Base-by-base conservation (phyloP, 2,113 vertebrate genomes). In the Urocitellus parryii region DNA sequence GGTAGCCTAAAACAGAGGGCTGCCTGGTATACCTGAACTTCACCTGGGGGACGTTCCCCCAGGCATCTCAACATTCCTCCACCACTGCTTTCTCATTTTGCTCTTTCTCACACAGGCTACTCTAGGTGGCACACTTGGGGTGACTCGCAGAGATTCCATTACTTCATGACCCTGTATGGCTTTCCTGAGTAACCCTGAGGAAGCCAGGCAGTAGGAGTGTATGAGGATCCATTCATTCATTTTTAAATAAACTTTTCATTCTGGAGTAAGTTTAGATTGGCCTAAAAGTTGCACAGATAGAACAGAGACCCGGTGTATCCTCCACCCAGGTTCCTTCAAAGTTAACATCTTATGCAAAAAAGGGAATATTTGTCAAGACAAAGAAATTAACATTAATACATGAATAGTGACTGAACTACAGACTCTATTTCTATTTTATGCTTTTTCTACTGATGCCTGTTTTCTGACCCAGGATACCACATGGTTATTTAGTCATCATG, bases 221-320 rank as follows among this genome's bases (percentile, higher is more conserved):
- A 72, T 61, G 56, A 24, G 16, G 53, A 88, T 39, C 82, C 42
- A 58, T 42, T 88, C 18, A 68, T 70, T 86, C 84, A 83, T 89
- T 81, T 93, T 74, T 58, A 72, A 78, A 81, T 58, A 56, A 48
- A 74, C 20, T 87, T 74, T 94, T 83, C 34, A 80, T 53, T 61
- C 87, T 42, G 70, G 72, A 93, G 77, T 87, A 87, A 87, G 90
- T n/a, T 94, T 78, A 29, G 61, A 87, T 25, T 22, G 58, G 65
- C 68, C 78, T 63, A 85, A 82, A 88, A 91, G 18, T 34, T 58
- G 32, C 9, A 80, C 80, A 88, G 45, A 81, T 11, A 67, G 67
- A 53, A 65, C 25, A 72, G 53, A 32, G 78, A 42, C 86, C 20
- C 70, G 37, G 24, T 65, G 51, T 13, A 67, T 27, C 29, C 39